Evolutionary conservation across 2,113 vertebrate genomes (phyloP).

Genomic region (Marcusenius ussheri): DNA sequence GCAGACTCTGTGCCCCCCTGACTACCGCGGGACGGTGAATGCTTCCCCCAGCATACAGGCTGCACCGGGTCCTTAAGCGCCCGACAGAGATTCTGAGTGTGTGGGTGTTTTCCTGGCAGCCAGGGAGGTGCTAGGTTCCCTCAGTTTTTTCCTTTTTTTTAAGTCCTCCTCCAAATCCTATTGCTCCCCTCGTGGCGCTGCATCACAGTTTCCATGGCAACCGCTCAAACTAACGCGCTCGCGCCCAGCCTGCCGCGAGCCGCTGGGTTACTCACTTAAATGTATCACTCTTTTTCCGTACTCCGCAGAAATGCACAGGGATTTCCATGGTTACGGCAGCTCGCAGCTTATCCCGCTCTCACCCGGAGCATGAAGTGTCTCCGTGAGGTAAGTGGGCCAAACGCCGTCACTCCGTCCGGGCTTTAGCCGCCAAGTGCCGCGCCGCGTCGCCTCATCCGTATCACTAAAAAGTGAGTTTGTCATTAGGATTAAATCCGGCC

Average conservation of each 20-base stretch:
- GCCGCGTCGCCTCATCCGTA: not conserved
- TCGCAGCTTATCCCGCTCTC: constrained; percentile 12
- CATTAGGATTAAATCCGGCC: not conserved
- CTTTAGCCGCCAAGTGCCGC: not conserved
- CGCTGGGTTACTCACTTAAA: constrained; percentile 24
- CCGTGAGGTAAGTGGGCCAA: constrained; percentile 24
- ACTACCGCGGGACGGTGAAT: not conserved
- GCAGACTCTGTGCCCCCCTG: not conserved
- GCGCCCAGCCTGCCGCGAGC: constrained; percentile 27
- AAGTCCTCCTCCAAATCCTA: constrained; percentile 19
- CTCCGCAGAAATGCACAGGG: constrained; percentile 25
- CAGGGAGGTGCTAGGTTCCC: constrained; percentile 21
- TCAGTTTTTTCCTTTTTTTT: constrained; percentile 11
- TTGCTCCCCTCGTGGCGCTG: constrained; percentile 19
- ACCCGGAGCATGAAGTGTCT: constrained; percentile 17
- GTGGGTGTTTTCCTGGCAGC: constrained; percentile 30
- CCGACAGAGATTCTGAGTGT: constrained; percentile 14
- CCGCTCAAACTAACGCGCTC: constrained; percentile 23
- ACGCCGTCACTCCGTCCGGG: not conserved
- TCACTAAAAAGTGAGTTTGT: not conserved
- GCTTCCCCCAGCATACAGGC: not conserved
- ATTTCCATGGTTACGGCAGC: constrained; percentile 29
- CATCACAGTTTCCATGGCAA: constrained; percentile 22
- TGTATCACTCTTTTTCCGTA: constrained; percentile 20
- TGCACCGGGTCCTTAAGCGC: not conserved